Base-by-base conservation (phyloP, 2,888 invertebrate genomes). In the Lasioglossum oenotherae region DNA sequence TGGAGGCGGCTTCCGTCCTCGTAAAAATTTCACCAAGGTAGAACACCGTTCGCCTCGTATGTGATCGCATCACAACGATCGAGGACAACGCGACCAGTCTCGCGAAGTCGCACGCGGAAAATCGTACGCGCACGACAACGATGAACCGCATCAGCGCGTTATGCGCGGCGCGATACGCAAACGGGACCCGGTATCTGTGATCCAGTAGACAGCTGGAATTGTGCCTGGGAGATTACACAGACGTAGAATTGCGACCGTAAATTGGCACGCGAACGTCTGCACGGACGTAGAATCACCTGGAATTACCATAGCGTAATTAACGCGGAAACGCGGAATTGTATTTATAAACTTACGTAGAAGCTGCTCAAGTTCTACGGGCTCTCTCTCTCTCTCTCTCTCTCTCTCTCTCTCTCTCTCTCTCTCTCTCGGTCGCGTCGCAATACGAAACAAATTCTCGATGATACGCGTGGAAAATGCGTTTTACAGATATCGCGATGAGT, bases 221-320 rank as follows among this genome's bases (percentile, higher is more conserved):
- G 16, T 23, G 35, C 57, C 44, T 49, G 38, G 72, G 27, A 60
- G 46, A 81, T 81, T 78, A 78, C 71, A 78, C 71, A 46, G 78
- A 60, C 78, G 53, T 72, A 81, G 78, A 81, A 78, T 81, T 72
- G 81, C 71, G 46, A 71, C 71, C 72, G 71, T 78, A 72, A 46
- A 73, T 46, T 73, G 72, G 72, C 44, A 46, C 72, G 41, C 44
- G 44, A 31, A 31, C 72, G 46, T 73, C 72, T 73, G 27, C 44
- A 46, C 27, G 16, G 44, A 14, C 46, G 72, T 46, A 73, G 72
- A 73, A 73, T 69, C 69, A 35, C 35, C 69, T 12, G 69, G 41
- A 69, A 69, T 69, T 69, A 69, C 69, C 38, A 69, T 41, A 69
- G 38, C 46, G 57, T 35, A 57, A 74, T 49, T 53, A 74, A 74